A percentile compares a stretch with the other conserved stretches of the same genome.
phyloP scores from a whole-genome alignment of 2,113 vertebrate species.

The Lophotis ruficrista region DNA sequence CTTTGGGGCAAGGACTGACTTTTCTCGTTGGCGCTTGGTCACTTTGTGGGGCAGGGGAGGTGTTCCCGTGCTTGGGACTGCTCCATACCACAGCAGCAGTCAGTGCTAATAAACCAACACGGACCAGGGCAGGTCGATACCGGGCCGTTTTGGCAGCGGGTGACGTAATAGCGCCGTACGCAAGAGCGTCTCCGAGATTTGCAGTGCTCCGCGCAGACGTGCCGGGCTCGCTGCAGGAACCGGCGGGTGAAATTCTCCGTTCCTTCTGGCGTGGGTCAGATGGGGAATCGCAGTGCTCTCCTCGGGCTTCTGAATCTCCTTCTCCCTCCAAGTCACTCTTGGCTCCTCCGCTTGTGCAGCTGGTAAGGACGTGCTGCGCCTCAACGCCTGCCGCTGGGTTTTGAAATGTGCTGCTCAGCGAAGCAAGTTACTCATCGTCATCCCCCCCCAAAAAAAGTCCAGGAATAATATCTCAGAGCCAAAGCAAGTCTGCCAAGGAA shows the following conservation, averaged over 20 bases:
- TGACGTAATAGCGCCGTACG: rapidly evolving
- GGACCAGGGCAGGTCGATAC: background rate
- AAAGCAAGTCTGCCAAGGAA: slow-evolving; percentile 10
- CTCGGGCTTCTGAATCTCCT: background rate
- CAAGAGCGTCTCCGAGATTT: rapidly evolving
- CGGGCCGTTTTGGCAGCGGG: rapidly evolving
- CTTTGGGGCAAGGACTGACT: background rate
- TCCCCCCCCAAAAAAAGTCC: background rate
- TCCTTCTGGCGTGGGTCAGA: background rate
- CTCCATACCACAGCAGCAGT: rapidly evolving
- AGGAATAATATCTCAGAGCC: slow-evolving; percentile 19
- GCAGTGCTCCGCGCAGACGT: background rate
- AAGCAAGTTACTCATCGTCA: background rate
- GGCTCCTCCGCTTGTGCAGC: background rate
- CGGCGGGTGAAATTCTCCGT: rapidly evolving
- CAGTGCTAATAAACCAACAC: background rate
- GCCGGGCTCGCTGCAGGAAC: background rate
- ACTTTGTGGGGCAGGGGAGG: background rate
- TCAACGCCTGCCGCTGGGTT: background rate
- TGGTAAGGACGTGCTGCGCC: slow-evolving; percentile 15
- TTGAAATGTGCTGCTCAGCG: background rate
- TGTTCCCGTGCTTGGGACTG: background rate
- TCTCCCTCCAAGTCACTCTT: background rate
- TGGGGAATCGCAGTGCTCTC: background rate
- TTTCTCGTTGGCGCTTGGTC: background rate